These are phyloP conservation scores for Lacerta viridis DNA, from an alignment of 2,797 vertebrate species.

Conservation along the genomic window DNA sequence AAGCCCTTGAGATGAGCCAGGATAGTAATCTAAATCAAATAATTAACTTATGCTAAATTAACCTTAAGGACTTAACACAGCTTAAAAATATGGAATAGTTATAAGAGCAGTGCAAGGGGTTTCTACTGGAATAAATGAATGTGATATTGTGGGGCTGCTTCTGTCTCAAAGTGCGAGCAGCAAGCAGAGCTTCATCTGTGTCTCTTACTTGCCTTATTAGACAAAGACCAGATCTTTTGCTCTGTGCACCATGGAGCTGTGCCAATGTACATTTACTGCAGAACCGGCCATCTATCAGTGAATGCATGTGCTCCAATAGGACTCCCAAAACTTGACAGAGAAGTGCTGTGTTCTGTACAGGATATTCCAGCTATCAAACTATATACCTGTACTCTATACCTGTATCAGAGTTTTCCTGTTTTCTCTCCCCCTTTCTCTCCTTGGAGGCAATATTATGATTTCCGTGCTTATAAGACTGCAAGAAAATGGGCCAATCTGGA, in stretches of 20 bases:
- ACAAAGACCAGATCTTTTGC: constrained; percentile 68
- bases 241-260: constrained; percentile 55
- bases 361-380: constrained; percentile 60
- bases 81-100: background rate
- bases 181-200: background rate
- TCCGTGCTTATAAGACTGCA: background rate
- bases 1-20: background rate
- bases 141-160: background rate
- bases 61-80: too few relatives aligned
- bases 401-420: constrained; percentile 22
- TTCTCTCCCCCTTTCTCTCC: constrained; percentile 47
- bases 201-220: constrained; percentile 51
- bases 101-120: background rate
- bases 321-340: background rate
- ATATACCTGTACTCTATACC: background rate
- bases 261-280: constrained; percentile 72
- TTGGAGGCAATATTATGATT: constrained; percentile 49
- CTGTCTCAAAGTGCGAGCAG: background rate
- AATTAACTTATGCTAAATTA: background rate
- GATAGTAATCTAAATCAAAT: background rate
- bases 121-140: background rate
- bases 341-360: constrained; percentile 18
- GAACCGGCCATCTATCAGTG: constrained; percentile 52
- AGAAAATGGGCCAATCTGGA: background rate
- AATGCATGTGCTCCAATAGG: constrained; percentile 49